Conservation (phyloP, 2,113 vertebrate genomes). For the Gymnocephalus cernua region DNA sequence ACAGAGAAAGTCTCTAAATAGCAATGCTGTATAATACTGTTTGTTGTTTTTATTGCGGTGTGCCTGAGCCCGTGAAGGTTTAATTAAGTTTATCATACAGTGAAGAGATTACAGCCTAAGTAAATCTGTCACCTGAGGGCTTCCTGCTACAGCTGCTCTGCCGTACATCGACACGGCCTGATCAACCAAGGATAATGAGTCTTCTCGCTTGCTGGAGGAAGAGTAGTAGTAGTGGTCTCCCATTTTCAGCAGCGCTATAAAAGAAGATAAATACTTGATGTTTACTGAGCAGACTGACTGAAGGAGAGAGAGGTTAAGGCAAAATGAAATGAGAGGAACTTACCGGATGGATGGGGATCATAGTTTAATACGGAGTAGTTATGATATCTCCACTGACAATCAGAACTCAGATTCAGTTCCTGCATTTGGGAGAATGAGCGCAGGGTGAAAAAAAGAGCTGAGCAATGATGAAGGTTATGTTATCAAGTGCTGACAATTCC, state of each 20-base stretch:
- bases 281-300: conserved; percentile 50
- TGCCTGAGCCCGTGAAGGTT: conserved; percentile 61
- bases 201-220: conserved; percentile 23
- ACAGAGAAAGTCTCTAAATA: conserved; percentile 55
- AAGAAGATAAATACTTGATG: conserved; percentile 68
- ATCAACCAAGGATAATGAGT: conserved; percentile 71
- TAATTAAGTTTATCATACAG: conserved; percentile 79
- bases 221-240: conserved; percentile 90
- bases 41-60: conserved; percentile 72
- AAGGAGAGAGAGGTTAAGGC: conserved; percentile 30
- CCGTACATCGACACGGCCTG: conserved; percentile 89
- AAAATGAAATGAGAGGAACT: conserved; percentile 70
- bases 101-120: conserved; percentile 70
- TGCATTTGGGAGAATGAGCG: conserved; percentile 62
- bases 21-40: conserved; percentile 60
- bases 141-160: conserved; percentile 89
- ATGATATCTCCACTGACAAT: conserved; percentile 92
- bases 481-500: conserved; percentile 49
- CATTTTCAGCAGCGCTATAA: conserved; percentile 92
- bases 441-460: conserved; percentile 27
- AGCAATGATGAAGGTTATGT: conserved; percentile 40
- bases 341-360: conserved; percentile 89
- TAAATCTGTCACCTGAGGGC: conserved; percentile 89
- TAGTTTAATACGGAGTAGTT: conserved; percentile 92
- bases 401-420: conserved; percentile 85